Percentiles rank a stretch among this genome's conserved stretches.
Conservation (phyloP, 1,140 invertebrate species). For the Halyomorpha halys region DNA sequence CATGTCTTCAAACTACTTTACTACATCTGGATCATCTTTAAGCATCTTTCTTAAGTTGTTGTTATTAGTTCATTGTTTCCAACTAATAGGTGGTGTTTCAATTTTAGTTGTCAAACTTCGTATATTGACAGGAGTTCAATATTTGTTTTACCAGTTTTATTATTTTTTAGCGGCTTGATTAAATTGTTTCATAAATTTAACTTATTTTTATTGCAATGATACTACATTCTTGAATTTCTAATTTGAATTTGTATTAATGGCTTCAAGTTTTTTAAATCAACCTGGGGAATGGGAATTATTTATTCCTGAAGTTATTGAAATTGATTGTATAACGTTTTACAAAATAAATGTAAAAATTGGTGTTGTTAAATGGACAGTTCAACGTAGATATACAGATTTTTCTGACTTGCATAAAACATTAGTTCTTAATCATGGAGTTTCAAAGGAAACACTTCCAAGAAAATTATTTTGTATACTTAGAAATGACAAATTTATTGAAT, state of each 20-base stretch:
- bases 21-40: too few relatives aligned
- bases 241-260: not conserved
- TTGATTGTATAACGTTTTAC: constrained; percentile 53
- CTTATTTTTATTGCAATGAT: too few relatives aligned
- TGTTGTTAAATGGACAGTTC: constrained; percentile 65
- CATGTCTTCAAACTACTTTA: too few relatives aligned
- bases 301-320: constrained; percentile 45
- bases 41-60: too few relatives aligned
- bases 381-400: constrained; percentile 81
- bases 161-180: too few relatives aligned
- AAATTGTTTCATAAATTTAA: too few relatives aligned
- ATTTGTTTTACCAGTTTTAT: too few relatives aligned
- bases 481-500: constrained; percentile 73
- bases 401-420: constrained; percentile 74
- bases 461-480: constrained; percentile 79
- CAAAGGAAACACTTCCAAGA: constrained; percentile 75
- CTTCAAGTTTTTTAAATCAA: constrained; percentile 9
- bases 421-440: constrained; percentile 61
- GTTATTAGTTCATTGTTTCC: too few relatives aligned
- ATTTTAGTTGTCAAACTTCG: too few relatives aligned
- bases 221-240: too few relatives aligned
- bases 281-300: constrained; percentile 14
- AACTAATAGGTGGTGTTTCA: too few relatives aligned
- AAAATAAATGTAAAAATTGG: constrained; percentile 55
- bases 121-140: too few relatives aligned